Evolutionary conservation across 2,113 vertebrate species (phyloP).

Genomic region (Xenus cinereus): DNA sequence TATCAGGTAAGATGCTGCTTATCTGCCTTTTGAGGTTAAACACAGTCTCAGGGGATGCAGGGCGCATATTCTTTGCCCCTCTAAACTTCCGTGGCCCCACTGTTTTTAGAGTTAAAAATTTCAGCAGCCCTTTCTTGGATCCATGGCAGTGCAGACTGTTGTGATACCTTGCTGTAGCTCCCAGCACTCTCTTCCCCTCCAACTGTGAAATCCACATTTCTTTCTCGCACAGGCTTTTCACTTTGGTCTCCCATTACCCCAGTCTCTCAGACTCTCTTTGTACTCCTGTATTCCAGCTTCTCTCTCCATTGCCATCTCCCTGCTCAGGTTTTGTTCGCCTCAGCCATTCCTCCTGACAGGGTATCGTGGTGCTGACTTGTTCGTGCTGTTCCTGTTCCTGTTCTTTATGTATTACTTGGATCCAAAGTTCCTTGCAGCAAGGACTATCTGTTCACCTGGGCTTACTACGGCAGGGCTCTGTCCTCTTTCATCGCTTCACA

Average conservation of each 20-base stretch:
- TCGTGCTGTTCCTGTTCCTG: neutral
- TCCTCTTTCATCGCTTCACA: neutral
- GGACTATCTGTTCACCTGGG: neutral
- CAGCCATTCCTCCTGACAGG: neutral
- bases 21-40: neutral
- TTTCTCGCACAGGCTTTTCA: neutral
- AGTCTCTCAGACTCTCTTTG: neutral
- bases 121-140: neutral
- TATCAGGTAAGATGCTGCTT: neutral
- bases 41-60: neutral
- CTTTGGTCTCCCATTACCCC: neutral
- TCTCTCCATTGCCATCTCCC: neutral
- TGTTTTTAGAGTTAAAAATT: neutral
- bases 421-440: neutral
- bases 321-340: neutral
- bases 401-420: neutral
- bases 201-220: neutral
- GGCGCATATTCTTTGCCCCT: neutral
- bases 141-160: neutral
- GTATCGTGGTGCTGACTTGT: neutral
- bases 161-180: neutral
- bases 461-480: neutral
- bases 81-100: neutral
- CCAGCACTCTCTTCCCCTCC: neutral
- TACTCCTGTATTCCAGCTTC: neutral